Evolutionary conservation across 2,113 vertebrate species (phyloP).

Genomic region (Sinocyclocheilus anshuiensis): DNA sequence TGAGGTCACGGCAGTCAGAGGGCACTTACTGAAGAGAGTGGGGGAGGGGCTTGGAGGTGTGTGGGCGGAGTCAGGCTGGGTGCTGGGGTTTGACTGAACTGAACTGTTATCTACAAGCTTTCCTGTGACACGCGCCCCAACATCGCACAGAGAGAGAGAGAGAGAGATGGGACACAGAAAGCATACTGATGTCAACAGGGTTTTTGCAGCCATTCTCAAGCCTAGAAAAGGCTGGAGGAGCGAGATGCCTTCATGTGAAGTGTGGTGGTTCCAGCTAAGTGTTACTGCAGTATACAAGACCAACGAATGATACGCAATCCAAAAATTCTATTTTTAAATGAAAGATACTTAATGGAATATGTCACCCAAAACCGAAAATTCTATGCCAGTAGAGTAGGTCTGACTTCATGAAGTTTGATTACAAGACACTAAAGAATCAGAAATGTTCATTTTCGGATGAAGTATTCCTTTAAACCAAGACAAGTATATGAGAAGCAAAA

Average conservation of each 20-base stretch:
- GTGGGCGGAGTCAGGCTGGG: slow-evolving; percentile 65
- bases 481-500: neutral
- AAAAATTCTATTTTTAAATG: neutral
- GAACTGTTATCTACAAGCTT: slow-evolving; percentile 72
- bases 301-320: neutral
- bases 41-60: slow-evolving; percentile 65
- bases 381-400: neutral
- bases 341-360: neutral
- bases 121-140: slow-evolving; percentile 60
- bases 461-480: no score
- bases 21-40: slow-evolving; percentile 73
- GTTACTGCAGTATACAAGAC: neutral
- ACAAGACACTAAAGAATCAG: neutral
- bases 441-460: no score
- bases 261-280: neutral
- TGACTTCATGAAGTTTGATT: neutral
- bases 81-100: slow-evolving; percentile 72
- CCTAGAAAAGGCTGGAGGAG: neutral
- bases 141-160: slow-evolving; percentile 33
- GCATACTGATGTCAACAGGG: neutral
- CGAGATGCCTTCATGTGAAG: neutral
- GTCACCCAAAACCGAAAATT: neutral
- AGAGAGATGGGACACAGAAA: slow-evolving; percentile 42
- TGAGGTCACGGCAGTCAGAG: slow-evolving; percentile 49
- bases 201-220: neutral